phyloP scores from a whole-genome alignment of 1,140 invertebrate species.

The Meteorus sp. region DNA sequence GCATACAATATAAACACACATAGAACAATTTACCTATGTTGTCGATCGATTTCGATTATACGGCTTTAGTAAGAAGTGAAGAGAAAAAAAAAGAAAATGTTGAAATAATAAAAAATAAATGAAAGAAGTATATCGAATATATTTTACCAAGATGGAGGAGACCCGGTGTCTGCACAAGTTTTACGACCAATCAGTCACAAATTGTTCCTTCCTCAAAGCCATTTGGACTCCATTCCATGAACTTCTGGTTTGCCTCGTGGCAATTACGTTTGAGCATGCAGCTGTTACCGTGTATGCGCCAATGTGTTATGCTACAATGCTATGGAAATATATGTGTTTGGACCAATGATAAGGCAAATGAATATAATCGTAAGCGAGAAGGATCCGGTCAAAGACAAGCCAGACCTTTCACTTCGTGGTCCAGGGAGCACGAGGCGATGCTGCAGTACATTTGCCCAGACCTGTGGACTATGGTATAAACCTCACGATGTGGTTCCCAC shows the following conservation, averaged over 20 bases:
- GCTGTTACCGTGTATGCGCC: background rate
- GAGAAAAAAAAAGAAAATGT: background rate
- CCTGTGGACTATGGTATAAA: background rate
- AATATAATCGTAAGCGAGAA: constrained; percentile 4
- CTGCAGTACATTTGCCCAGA: background rate
- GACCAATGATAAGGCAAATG: constrained; percentile 15
- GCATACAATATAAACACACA: too few species aligned
- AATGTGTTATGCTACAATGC: background rate
- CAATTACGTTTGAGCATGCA: constrained; percentile 15
- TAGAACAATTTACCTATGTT: too few species aligned
- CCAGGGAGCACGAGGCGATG: constrained; percentile 22
- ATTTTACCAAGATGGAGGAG: background rate
- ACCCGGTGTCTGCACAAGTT: constrained; percentile 27
- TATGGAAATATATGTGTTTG: background rate
- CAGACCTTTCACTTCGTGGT: constrained; percentile 28
- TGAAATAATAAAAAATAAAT: constrained; percentile 9
- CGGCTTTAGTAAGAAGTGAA: too few species aligned
- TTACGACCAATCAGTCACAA: constrained; percentile 58
- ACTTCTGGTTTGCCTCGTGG: constrained; percentile 47
- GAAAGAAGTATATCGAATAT: constrained; percentile 11
- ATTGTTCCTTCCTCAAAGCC: constrained; percentile 59
- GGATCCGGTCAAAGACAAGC: constrained; percentile 19
- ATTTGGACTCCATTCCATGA: constrained; percentile 57
- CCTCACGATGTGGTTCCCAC: constrained; percentile 23
- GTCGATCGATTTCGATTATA: background rate